Conservation (phyloP, 2,113 vertebrate species). For the Rattus norvegicus region GRCr8 NC_086028.1:44018501-44019000, state of each 20-base stretch:
- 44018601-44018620: neutral
- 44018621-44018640: too few species aligned
- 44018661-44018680: neutral
- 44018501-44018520: neutral
- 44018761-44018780: neutral
- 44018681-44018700: neutral
- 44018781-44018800: neutral
- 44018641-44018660: neutral
- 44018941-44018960: neutral
- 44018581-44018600: fast-evolving
- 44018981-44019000: neutral
- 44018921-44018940: neutral
- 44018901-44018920: neutral
- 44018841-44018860: slow-evolving; percentile 12
- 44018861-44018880: neutral
- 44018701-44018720: too few species aligned
- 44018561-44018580: neutral
- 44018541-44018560: neutral
- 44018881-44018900: neutral
- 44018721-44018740: neutral
- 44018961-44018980: too few species aligned
- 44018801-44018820: neutral
- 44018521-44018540: neutral
- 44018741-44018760: neutral
- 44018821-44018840: slow-evolving; percentile 28